phyloP scores from a whole-genome alignment of 2,888 invertebrate species.

The Holacanthella duospinosa region DNA sequence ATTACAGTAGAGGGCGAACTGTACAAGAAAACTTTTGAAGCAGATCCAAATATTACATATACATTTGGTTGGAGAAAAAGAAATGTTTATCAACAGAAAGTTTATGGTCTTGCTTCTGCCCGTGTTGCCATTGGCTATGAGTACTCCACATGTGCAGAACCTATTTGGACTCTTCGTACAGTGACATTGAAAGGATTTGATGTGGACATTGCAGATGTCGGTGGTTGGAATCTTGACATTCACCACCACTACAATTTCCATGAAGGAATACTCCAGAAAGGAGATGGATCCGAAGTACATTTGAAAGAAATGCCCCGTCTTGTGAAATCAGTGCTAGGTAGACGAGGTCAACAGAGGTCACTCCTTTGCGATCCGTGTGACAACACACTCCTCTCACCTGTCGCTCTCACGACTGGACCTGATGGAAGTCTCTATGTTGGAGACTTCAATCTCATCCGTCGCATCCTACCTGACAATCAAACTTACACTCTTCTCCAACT shows the following conservation, averaged over 20 bases:
- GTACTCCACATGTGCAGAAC: constrained; percentile 71
- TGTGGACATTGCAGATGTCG: constrained; percentile 91
- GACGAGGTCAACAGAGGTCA: constrained; percentile 70
- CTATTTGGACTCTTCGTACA: constrained; percentile 92
- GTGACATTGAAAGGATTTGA: constrained; percentile 90
- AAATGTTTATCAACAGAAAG: constrained; percentile 85
- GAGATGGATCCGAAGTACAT: constrained; percentile 89
- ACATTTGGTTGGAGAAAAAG: constrained; percentile 97
- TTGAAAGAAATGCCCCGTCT: constrained; percentile 84
- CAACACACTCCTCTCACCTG: constrained; percentile 78
- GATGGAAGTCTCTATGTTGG: constrained; percentile 96
- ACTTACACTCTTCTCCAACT: constrained; percentile 80
- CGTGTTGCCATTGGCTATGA: constrained; percentile 84
- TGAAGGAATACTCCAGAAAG: constrained; percentile 94
- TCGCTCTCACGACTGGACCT: constrained; percentile 84
- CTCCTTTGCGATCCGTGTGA: constrained; percentile 77
- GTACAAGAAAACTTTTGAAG: constrained; percentile 86
- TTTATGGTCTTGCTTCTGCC: constrained; percentile 77
- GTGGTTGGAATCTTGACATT: constrained; percentile 94
- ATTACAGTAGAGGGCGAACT: constrained; percentile 87
- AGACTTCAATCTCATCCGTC: constrained; percentile 86
- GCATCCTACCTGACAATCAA: constrained; percentile 78
- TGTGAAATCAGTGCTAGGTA: constrained; percentile 77
- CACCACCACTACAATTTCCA: constrained; percentile 98
- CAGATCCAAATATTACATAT: constrained; percentile 87